phyloP scores from a whole-genome alignment of 2,113 vertebrate species.

The Dromaius novaehollandiae region DNA sequence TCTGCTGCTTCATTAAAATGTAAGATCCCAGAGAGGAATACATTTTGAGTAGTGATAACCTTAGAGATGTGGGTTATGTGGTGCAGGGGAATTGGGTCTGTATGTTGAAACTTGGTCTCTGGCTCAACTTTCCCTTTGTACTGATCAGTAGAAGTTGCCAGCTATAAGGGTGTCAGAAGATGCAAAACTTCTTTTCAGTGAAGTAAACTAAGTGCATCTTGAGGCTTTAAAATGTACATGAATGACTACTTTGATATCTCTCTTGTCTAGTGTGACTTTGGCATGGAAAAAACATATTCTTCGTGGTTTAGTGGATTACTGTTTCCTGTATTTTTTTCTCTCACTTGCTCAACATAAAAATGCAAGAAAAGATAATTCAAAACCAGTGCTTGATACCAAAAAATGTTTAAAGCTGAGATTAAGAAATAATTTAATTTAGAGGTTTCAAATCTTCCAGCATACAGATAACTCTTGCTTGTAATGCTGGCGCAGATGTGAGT shows the following conservation, averaged over 20 bases:
- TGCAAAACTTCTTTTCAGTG: background rate
- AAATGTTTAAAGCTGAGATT: background rate
- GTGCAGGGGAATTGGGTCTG: background rate
- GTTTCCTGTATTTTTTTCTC: background rate
- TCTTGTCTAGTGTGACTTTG: background rate
- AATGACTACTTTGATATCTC: background rate
- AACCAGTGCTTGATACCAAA: background rate
- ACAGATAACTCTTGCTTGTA: background rate
- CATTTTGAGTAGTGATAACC: background rate
- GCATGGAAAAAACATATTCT: background rate
- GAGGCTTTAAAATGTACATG: background rate
- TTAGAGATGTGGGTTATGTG: background rate
- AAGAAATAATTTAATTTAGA: background rate
- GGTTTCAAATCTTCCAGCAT: background rate
- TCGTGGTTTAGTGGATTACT: background rate
- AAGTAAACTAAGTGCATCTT: background rate
- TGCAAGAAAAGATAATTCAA: background rate
- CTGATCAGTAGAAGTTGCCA: background rate
- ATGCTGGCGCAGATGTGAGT: background rate
- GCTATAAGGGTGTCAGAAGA: background rate
- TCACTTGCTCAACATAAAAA: background rate
- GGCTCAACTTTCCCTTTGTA: background rate
- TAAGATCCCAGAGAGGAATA: background rate
- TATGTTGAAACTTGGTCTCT: background rate
- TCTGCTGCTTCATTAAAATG: background rate